phyloP scores from a whole-genome alignment of 1,140 invertebrate species.

The Oncopeltus fasciatus region DNA sequence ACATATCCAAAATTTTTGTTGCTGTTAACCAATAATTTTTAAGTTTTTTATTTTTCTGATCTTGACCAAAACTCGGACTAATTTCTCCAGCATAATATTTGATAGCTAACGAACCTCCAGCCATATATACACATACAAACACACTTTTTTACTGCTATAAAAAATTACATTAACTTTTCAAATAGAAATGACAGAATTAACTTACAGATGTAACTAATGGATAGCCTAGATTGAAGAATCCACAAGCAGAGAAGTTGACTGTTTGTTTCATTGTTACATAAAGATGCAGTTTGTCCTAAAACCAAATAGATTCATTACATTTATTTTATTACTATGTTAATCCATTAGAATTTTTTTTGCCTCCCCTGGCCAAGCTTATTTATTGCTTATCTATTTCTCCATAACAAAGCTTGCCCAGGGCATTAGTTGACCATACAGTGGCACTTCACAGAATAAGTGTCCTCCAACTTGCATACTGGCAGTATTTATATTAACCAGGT shows the following conservation, averaged over 20 bases:
- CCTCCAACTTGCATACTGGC: neutral
- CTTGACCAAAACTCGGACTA: no score
- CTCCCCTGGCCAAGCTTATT: neutral
- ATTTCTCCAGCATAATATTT: no score
- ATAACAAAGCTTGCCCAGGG: neutral
- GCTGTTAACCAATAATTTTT: no score
- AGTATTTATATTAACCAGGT: no score
- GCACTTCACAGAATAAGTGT: neutral
- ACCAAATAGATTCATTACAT: neutral
- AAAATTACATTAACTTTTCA: neutral
- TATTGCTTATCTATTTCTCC: neutral
- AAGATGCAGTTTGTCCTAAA: constrained; percentile 11
- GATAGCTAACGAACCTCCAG: no score
- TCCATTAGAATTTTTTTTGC: neutral
- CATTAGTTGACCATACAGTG: neutral
- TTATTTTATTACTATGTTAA: neutral
- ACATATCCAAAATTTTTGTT: no score
- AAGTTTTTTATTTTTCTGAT: no score
- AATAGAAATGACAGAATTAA: neutral
- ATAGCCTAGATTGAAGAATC: constrained; percentile 10
- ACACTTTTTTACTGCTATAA: neutral
- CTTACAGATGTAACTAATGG: constrained; percentile 14
- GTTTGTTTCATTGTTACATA: constrained; percentile 14
- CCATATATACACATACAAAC: no score
- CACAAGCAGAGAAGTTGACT: constrained; percentile 14